These are phyloP conservation scores for Musca vetustissima DNA, from an alignment of 1,140 invertebrate genomes.

Conservation along the genomic window DNA sequence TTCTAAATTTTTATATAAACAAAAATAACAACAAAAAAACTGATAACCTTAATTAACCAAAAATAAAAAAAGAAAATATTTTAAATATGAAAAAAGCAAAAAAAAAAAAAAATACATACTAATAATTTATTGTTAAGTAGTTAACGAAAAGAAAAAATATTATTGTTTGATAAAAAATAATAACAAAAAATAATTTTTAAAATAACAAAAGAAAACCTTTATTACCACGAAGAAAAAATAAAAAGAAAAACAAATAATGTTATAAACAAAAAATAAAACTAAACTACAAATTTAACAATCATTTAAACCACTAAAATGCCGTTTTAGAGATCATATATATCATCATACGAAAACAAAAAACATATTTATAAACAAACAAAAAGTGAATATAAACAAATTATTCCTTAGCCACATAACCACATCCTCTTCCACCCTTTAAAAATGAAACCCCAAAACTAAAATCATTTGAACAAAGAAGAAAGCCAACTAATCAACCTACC, in stretches of 20 bases:
- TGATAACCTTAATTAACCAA: background rate
- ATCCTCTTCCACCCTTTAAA: background rate
- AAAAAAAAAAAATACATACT: slow-evolving; percentile 1
- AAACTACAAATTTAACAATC: slow-evolving; percentile 6
- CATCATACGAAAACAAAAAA: background rate
- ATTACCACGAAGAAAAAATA: background rate
- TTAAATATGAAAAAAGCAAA: slow-evolving; percentile 1
- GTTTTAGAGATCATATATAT: background rate
- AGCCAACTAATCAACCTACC: slow-evolving; percentile 11
- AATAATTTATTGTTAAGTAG: slow-evolving; percentile 22
- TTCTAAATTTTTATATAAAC: slow-evolving; percentile 14
- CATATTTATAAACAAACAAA: slow-evolving; percentile 3
- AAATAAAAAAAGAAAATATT: slow-evolving; percentile 10
- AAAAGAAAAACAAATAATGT: background rate
- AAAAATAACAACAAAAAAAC: background rate
- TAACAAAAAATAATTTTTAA: slow-evolving; percentile 5
- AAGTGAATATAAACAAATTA: background rate
- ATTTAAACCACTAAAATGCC: background rate
- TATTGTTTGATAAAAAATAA: slow-evolving; percentile 1
- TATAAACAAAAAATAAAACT: too few species aligned
- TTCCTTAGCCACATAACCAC: background rate
- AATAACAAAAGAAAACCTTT: background rate
- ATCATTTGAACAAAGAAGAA: slow-evolving; percentile 1
- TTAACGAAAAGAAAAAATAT: slow-evolving; percentile 16
- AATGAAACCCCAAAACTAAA: background rate